phyloP scores from a whole-genome alignment of 2,113 vertebrate genomes.

The Syrmaticus mikado region DNA sequence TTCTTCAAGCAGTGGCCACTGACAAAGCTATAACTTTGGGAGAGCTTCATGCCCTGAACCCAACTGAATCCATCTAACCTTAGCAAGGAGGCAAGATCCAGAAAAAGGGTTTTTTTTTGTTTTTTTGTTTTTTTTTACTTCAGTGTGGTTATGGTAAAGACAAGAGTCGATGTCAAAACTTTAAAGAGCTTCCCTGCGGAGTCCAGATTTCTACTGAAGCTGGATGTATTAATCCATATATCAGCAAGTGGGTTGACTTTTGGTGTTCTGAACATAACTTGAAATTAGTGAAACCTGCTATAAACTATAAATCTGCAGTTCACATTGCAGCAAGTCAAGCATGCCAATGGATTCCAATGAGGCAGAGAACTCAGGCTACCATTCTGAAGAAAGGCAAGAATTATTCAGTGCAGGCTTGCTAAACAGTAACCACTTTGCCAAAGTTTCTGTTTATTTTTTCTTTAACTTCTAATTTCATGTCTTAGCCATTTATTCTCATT shows the following conservation, averaged over 20 bases:
- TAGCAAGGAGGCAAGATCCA: background rate
- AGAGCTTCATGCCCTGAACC: background rate
- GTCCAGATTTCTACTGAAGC: background rate
- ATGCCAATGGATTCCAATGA: background rate
- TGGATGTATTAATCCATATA: background rate
- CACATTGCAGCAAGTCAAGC: background rate
- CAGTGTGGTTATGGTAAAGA: background rate
- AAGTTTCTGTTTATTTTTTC: conserved; percentile 39
- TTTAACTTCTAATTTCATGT: background rate
- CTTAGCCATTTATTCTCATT: conserved; percentile 11
- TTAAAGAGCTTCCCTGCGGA: background rate
- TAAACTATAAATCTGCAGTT: background rate
- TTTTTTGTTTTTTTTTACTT: background rate
- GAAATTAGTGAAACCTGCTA: background rate
- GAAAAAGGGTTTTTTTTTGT: background rate
- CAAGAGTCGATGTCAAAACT: background rate
- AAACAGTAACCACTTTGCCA: conserved; percentile 7
- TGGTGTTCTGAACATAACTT: background rate
- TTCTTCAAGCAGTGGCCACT: background rate
- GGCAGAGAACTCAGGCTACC: background rate
- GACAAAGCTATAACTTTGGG: background rate
- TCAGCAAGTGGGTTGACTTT: background rate
- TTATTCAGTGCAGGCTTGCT: background rate
- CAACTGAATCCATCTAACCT: background rate
- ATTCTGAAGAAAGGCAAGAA: conserved; percentile 25